A percentile compares a stretch with the other conserved stretches of the same genome.
These are phyloP conservation scores for Pseudocheirus occidentalis DNA, from an alignment of 2,797 vertebrate genomes.

Conservation along the genomic window DNA sequence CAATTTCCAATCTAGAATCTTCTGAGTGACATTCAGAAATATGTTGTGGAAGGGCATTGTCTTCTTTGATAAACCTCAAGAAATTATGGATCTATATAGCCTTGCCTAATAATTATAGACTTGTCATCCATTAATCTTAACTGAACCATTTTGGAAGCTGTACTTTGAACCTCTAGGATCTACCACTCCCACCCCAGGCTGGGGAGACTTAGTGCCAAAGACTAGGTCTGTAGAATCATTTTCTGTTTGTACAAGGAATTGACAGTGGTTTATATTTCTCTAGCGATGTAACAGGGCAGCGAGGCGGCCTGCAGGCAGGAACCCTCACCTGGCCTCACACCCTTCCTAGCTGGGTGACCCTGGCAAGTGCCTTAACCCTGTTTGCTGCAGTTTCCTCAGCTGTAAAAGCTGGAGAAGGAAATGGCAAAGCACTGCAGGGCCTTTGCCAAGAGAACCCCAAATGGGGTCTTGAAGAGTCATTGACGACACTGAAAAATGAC, in stretches of 20 bases:
- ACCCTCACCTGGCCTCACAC: no score
- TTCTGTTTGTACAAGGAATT: not conserved
- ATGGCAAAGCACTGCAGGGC: not conserved
- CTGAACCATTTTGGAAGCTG: not conserved
- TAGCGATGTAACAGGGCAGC: not conserved
- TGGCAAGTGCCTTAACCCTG: not conserved
- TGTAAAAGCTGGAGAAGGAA: not conserved
- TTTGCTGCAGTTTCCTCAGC: not conserved
- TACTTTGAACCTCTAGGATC: conserved; percentile 29
- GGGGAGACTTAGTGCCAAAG: not conserved
- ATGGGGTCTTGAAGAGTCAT: not conserved
- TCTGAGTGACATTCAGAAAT: not conserved
- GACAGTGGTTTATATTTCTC: not conserved
- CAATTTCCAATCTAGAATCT: not conserved
- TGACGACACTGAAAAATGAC: not conserved
- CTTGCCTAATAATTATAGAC: conserved; percentile 32
- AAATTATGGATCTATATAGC: not conserved
- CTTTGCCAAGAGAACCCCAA: not conserved
- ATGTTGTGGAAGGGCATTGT: not conserved
- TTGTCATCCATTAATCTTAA: conserved; percentile 6
- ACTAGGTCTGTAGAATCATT: not conserved
- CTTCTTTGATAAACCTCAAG: not conserved
- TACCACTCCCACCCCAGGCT: not conserved
- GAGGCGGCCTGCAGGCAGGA: not conserved
- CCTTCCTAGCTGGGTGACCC: not conserved